A percentile compares a stretch with the other conserved stretches of the same genome.
Evolutionary conservation across 1,140 invertebrate species (phyloP).

Genomic region (Papilio polytes): DNA sequence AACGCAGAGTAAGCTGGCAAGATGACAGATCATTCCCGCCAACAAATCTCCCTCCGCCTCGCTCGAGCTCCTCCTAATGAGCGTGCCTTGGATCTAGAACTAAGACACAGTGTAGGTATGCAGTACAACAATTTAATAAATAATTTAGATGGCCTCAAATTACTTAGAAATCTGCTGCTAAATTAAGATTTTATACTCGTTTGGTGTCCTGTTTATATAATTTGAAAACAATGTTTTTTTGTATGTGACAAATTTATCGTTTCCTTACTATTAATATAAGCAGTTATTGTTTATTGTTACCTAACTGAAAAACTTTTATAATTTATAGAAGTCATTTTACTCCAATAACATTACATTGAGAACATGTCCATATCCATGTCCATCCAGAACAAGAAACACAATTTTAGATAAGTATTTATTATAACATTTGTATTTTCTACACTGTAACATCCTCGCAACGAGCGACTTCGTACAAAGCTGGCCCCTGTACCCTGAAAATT

Average conservation of each 20-base stretch:
- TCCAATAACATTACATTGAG: too few relatives aligned
- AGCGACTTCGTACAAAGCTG: slow-evolving; percentile 61
- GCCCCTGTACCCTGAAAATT: slow-evolving; percentile 75
- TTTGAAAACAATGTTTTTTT: too few relatives aligned
- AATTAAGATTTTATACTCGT: too few relatives aligned
- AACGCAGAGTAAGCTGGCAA: slow-evolving; percentile 52
- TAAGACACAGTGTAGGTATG: slow-evolving; percentile 37
- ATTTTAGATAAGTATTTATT: background rate
- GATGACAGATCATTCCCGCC: slow-evolving; percentile 60
- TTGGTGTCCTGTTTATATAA: too few relatives aligned
- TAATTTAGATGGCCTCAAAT: background rate
- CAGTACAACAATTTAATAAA: slow-evolving; percentile 10
- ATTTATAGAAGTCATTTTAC: too few relatives aligned
- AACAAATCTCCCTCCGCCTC: slow-evolving; percentile 43
- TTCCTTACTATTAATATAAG: too few relatives aligned
- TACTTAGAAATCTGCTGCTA: background rate
- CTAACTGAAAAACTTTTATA: too few relatives aligned
- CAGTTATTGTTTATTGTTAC: too few relatives aligned
- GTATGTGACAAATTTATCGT: too few relatives aligned
- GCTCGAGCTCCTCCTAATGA: slow-evolving; percentile 61
- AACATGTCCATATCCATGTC: too few relatives aligned
- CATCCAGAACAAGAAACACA: background rate
- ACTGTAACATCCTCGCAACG: slow-evolving; percentile 36
- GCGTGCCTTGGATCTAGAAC: slow-evolving; percentile 50
- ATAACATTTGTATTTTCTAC: background rate